A percentile compares a stretch with the other conserved stretches of the same genome.
These are phyloP conservation scores for Caretta caretta DNA, from an alignment of 2,113 vertebrate species.

Conservation along the genomic window DNA sequence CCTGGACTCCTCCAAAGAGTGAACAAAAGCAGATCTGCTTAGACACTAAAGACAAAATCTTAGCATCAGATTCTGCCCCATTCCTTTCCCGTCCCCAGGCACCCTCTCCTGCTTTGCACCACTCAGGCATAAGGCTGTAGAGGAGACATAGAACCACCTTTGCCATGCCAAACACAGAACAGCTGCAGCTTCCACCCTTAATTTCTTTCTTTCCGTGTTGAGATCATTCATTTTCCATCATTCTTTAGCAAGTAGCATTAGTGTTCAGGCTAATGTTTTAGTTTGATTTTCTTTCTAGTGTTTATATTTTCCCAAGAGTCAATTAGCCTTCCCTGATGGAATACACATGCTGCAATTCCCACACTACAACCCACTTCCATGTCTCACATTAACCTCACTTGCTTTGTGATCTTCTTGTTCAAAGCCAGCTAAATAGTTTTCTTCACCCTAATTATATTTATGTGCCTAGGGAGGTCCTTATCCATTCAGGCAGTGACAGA, in stretches of 20 bases:
- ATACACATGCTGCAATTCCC: not conserved
- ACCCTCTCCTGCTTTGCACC: not conserved
- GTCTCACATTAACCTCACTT: not conserved
- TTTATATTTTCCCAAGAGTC: not conserved
- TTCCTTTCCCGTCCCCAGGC: not conserved
- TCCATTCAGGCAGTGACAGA: not conserved
- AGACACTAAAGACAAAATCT: not conserved
- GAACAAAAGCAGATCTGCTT: not conserved
- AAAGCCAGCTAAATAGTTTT: not conserved
- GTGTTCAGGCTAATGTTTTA: not conserved
- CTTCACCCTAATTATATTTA: not conserved
- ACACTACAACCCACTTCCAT: not conserved
- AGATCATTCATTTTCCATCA: rapidly evolving
- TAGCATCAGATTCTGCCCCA: not conserved
- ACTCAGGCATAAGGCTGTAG: not conserved
- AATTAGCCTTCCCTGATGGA: not conserved
- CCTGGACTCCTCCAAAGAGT: not conserved
- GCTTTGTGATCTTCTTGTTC: not conserved
- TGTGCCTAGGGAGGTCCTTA: not conserved
- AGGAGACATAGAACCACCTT: not conserved
- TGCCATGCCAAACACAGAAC: not conserved
- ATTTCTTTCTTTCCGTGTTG: not conserved
- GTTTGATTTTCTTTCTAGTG: not conserved
- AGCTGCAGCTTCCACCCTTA: not conserved
- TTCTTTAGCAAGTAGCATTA: not conserved